Evolutionary conservation across 2,888 invertebrate genomes (phyloP).

Genomic region (Meliscaeva auricollis): DNA sequence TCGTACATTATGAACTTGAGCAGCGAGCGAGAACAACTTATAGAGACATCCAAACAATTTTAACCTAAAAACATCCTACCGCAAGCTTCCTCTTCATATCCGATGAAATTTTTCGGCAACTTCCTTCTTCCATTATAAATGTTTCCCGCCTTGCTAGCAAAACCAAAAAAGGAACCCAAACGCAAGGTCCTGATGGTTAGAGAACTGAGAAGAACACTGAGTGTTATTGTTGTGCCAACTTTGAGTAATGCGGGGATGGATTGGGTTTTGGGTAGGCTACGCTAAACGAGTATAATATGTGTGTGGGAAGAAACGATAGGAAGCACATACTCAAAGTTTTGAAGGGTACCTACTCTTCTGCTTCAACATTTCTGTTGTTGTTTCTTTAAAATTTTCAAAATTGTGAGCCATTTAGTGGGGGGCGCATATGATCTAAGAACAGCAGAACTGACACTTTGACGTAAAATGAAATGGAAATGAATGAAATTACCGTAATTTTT

Average conservation of each 20-base stretch:
- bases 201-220: too few species aligned
- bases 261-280: too few species aligned
- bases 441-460: slow-evolving; percentile 62
- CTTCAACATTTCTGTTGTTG: slow-evolving; percentile 12
- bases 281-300: background rate
- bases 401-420: slow-evolving; percentile 19
- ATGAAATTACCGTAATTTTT: slow-evolving; percentile 68
- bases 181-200: background rate
- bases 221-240: slow-evolving; percentile 28
- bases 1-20: background rate
- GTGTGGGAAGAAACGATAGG: background rate
- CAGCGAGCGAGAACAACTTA: background rate
- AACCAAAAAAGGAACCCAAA: background rate
- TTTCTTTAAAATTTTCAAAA: slow-evolving; percentile 17
- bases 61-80: slow-evolving; percentile 47
- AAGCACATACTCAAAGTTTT: slow-evolving; percentile 23
- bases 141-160: slow-evolving; percentile 5
- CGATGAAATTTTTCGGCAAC: slow-evolving; percentile 53
- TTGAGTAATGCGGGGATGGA: too few species aligned
- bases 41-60: slow-evolving; percentile 50
- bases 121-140: slow-evolving; percentile 33
- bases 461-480: slow-evolving; percentile 57
- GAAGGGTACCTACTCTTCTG: slow-evolving; percentile 44
- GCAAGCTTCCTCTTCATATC: slow-evolving; percentile 45
- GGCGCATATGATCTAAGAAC: slow-evolving; percentile 40